phyloP scores from a whole-genome alignment of 2,797 vertebrate genomes.

The Sebastes vulpes region DNA sequence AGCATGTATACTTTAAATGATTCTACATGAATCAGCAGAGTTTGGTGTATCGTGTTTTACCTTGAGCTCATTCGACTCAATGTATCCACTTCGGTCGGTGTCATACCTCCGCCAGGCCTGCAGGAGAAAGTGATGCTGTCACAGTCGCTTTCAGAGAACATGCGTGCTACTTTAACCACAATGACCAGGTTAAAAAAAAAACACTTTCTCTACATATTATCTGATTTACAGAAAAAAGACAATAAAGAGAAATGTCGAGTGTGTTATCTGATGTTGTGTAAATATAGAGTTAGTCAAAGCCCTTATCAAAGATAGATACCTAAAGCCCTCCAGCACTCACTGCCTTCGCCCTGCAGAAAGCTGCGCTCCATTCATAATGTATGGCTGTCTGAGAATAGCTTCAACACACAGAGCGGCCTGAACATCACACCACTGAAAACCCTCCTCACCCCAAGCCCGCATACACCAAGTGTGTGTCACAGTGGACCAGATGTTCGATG shows the following conservation, averaged over 20 bases:
- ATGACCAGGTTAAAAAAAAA: neutral
- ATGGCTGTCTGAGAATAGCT: constrained; percentile 83
- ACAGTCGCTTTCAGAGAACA: constrained; percentile 6
- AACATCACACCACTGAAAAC: constrained; percentile 54
- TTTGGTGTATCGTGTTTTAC: constrained; percentile 74
- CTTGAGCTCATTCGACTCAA: constrained; percentile 97
- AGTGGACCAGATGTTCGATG: constrained; percentile 18
- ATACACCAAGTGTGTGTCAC: neutral
- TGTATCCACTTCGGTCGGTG: constrained; percentile 96
- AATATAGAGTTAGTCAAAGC: constrained; percentile 62
- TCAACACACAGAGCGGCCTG: constrained; percentile 47
- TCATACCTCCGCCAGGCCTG: constrained; percentile 97
- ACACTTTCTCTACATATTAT: neutral
- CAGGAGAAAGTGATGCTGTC: constrained; percentile 1
- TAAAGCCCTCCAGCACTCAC: constrained; percentile 54
- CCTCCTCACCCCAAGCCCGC: neutral
- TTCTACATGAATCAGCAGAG: neutral
- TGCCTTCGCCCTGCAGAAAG: constrained; percentile 58
- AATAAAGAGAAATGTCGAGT: neutral
- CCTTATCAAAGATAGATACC: constrained; percentile 75
- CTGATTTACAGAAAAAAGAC: neutral
- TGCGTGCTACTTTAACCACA: neutral
- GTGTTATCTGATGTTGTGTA: constrained; percentile 34
- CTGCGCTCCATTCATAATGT: constrained; percentile 82
- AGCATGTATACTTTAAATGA: neutral